Evolutionary conservation across 2,888 invertebrate species (phyloP), one percentile per base, ranked within the genome.

Genomic region (Andricus quercusramuli): DNA sequence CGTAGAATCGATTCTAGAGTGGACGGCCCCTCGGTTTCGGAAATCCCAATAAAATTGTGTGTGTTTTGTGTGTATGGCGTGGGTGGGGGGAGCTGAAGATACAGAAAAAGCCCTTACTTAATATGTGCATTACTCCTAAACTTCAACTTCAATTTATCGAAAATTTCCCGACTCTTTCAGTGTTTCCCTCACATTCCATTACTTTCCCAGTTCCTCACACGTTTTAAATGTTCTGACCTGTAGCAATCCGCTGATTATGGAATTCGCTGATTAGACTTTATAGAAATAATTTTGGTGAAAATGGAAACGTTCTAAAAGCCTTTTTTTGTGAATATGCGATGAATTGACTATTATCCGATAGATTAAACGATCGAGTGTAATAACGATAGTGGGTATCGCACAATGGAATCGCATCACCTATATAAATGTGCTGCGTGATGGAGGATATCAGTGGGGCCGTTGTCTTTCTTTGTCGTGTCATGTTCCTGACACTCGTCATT

Each of bases 391-490:
- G 56, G 51, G 56, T 74, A 56, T 56, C 74, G 29, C 17, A 74
- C 74, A 74, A 74, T 74, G 29, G 74, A 51, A 56, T 74, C 32
- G 32, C 56, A 56, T 56, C 74, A 74, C 74, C 74, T 74, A 74
- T 74, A 70, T 70, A 74, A 44, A 68, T 32, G 32, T 74, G 32
- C 59, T 15, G 59, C 64, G 66, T 78, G 78, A 76, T 79, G 67
- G 78, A 78, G 80, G 74, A 74, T 74, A 56, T 74, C 74, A 56
- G 83, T 80, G 80, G 82, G 80, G 79, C 80, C 77, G 82, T 82
- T 83, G 83, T 83, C 82, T 83, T 80, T 83, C 83, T 82, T 83
- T 80, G 80, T 82, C 64, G 74, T n/a, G 62, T 82, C 82, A 70
- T 79, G 79, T 76, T 80, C 65, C 76, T 80, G 79, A 83, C 83